Evolutionary conservation across 2,888 invertebrate genomes (phyloP), one percentile per base, ranked within the genome.

Genomic region (Callyntrura sp.): DNA sequence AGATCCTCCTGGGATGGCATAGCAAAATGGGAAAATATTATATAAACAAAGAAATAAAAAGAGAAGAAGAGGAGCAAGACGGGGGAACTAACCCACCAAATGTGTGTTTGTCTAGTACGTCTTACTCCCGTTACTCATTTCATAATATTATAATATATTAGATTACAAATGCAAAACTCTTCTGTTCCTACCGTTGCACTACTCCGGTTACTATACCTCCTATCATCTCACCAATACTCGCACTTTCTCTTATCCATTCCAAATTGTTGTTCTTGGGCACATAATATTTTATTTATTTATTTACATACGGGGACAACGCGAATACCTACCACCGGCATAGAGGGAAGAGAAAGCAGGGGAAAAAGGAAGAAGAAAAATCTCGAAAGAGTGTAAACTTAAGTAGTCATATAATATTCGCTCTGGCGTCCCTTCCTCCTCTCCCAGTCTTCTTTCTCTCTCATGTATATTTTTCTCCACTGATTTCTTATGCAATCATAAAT

Each of bases 351-450:
- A 98, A 98, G 96, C 98, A 98, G 95, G 98, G 97, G 94, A 98
- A 98, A 95, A 98, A 98, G 62, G 25, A 6, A 95, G 98, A 98
- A 93, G 96, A 97, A 95, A 98, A 98, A 95, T 98, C 98, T 92
- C 17, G 6, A 35, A 35, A 28, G 14, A 35, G 68, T 76, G 76
- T 76, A 51, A 76, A 48, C 68, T 51, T 51, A 76, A 55, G 51
- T 76, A 76, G 76, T 76, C 51, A 76, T 76, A 76, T 76, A 76
- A 76, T 76, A 76, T 51, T 76, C 76, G 48, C 25, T 6, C 25
- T 65, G 5, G 48, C 57, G 25, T 57, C 4, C 57, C 28, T n/a
- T 57, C 57, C 25, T 28, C 55, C 25, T 25, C 57, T 9, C 14
- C 11, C 57, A n/a, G n/a, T n/a, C 23, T 23, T 76, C 3, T 5